Evolutionary conservation across 2,113 vertebrate genomes (phyloP), one percentile per base, ranked within the genome.

Genomic region (Neodontobutis hainanensis): DNA sequence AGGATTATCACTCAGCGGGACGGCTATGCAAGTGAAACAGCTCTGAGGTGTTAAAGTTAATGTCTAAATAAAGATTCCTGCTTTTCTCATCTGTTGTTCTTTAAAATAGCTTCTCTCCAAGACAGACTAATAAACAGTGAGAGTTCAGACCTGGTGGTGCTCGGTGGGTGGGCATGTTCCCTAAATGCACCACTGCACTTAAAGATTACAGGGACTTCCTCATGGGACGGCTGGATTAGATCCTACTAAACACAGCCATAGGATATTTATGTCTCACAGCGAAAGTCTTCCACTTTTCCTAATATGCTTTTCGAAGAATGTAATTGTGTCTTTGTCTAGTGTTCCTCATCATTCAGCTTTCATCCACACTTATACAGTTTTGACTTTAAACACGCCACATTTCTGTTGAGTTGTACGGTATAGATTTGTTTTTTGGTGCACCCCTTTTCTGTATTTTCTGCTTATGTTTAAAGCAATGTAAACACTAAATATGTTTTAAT

Each of bases 151-250:
- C 63, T 50, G 75, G 19, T 27, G 19, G 19, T 27, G 19, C 80
- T 75, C 67, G 63, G 68, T 88, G 85, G 84, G 80, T 80, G 85
- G 87, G 77, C 76, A 77, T 78, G 70, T 73, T 82, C 71, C 72
- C 73, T 52, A 58, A 85, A 86, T 52, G 77, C 80, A 69, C 74
- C 51, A 61, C 66, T 75, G 70, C 75, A 72, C 73, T 64, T 78
- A 67, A 77, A 82, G 73, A 85, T 85, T 86, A 87, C 80, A 84
- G 59, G 19, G 59, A 67, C 80, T 80, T 80, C 75, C 83, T 70
- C 19, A 44, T 67, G 45, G 70, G 62, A 71, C 72, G 19, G 42
- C 35, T 68, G 58, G 61, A 60, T 76, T 61, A 68, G 61, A 74
- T 74, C 75, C 46, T 57, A 70, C 34, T 48, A 63, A 55, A 77